phyloP scores from a whole-genome alignment of 2,113 vertebrate species.

The Catharus minimus region DNA sequence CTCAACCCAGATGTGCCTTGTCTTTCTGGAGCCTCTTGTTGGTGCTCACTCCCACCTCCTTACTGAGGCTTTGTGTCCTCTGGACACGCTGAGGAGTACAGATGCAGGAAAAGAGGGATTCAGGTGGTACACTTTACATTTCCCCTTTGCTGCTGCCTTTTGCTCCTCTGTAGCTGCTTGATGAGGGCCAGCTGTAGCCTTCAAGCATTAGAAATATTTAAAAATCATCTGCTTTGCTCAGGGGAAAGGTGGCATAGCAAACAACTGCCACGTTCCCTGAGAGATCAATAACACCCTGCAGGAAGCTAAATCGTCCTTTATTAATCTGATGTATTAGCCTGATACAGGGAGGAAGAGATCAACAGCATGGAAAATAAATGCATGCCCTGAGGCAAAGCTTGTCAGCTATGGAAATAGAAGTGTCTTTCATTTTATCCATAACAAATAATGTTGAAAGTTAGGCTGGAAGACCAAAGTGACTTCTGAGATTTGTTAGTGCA shows the following conservation, averaged over 20 bases:
- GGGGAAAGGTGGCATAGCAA: conserved; percentile 6
- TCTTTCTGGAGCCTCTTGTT: rapidly evolving
- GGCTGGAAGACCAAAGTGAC: conserved; percentile 39
- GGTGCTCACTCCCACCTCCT: neutral
- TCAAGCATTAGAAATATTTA: conserved; percentile 29
- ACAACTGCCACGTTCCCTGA: neutral
- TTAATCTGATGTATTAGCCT: conserved; percentile 66
- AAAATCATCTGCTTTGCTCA: conserved; percentile 20
- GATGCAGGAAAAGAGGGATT: neutral
- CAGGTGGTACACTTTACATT: neutral
- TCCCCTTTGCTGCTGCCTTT: neutral
- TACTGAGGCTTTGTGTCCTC: neutral
- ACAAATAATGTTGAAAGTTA: conserved; percentile 54
- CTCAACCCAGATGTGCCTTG: neutral
- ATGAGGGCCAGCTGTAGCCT: neutral
- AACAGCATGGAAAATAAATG: conserved; percentile 65
- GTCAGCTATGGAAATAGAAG: conserved; percentile 58
- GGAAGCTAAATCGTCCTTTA: conserved; percentile 63
- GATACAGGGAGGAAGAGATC: conserved; percentile 50
- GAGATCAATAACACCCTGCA: conserved; percentile 57
- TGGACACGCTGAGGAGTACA: neutral
- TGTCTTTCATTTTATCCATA: conserved; percentile 53
- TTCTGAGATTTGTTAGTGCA: conserved; percentile 37
- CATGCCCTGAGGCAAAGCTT: conserved; percentile 52
- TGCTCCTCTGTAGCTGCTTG: neutral